Conservation (phyloP, 2,888 invertebrate genomes). For the Crioceris asparagi region DNA sequence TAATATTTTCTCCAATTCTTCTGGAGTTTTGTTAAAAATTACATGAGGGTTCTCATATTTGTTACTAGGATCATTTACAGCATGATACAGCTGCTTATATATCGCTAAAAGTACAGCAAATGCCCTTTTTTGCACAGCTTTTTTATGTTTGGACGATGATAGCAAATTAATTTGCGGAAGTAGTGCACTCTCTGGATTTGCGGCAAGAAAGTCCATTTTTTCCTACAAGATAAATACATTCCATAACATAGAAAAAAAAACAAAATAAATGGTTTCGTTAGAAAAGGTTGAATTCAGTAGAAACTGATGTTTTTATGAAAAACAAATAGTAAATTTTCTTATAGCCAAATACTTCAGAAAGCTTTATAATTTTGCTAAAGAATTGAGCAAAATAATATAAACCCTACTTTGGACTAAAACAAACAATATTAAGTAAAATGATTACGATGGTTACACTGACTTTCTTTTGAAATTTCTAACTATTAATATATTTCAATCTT, state of each 20-base stretch:
- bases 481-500: too few relatives aligned
- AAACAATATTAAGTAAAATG: too few relatives aligned
- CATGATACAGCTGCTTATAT: constrained; percentile 75
- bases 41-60: constrained; percentile 62
- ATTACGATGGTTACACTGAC: too few relatives aligned
- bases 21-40: constrained; percentile 67
- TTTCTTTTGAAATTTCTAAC: too few relatives aligned
- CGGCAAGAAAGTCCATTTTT: constrained; percentile 79
- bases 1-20: constrained; percentile 40
- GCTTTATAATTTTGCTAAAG: too few relatives aligned
- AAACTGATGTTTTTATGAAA: too few relatives aligned
- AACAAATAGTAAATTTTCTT: too few relatives aligned
- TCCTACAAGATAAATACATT: constrained; percentile 43
- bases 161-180: constrained; percentile 80
- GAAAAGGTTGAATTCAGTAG: background rate
- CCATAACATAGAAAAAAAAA: background rate
- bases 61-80: constrained; percentile 68
- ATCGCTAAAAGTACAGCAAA: constrained; percentile 82
- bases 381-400: too few relatives aligned
- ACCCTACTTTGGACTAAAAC: too few relatives aligned
- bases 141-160: constrained; percentile 66
- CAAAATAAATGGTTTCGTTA: background rate
- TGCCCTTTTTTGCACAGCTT: constrained; percentile 64
- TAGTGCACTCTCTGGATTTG: constrained; percentile 71
- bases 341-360: too few relatives aligned